Conservation (phyloP, 2,888 invertebrate genomes). For the Rhabditophanes sp. region DNA sequence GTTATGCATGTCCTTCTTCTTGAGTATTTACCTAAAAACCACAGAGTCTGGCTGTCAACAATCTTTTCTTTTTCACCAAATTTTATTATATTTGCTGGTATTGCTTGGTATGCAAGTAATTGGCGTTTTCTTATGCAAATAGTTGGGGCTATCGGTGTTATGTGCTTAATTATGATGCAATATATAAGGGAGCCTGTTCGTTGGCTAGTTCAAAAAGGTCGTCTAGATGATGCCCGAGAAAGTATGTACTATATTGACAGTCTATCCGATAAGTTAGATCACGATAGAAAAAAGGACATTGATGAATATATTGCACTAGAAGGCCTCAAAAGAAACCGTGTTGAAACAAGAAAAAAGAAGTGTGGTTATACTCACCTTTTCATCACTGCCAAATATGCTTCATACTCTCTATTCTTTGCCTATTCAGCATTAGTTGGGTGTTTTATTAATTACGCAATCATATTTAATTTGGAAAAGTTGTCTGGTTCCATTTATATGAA, state of each 20-base stretch:
- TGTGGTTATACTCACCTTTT: slow-evolving; percentile 9
- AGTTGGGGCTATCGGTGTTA: slow-evolving; percentile 9
- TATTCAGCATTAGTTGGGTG: neutral
- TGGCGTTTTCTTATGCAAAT: slow-evolving; percentile 12
- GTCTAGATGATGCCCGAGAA: slow-evolving; percentile 9
- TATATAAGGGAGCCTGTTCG: slow-evolving; percentile 13
- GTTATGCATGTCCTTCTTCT: slow-evolving; percentile 26
- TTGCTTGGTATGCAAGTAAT: slow-evolving; percentile 16
- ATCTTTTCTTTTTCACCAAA: slow-evolving; percentile 31
- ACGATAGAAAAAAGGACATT: slow-evolving; percentile 7
- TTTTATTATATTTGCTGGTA: slow-evolving; percentile 23
- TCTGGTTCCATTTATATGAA: slow-evolving; percentile 30
- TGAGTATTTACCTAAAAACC: slow-evolving; percentile 34
- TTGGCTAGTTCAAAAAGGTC: slow-evolving; percentile 19
- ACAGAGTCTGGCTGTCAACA: slow-evolving; percentile 26
- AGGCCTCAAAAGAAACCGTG: too few relatives aligned
- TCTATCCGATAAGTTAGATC: slow-evolving; percentile 13
- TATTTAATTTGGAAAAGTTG: slow-evolving; percentile 39
- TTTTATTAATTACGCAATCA: slow-evolving; percentile 31
- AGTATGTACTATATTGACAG: slow-evolving; percentile 11
- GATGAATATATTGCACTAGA: slow-evolving; percentile 15
- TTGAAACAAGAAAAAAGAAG: too few relatives aligned
- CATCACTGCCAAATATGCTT: slow-evolving; percentile 1
- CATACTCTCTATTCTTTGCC: neutral
- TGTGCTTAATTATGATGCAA: slow-evolving; percentile 11